Evolutionary conservation across 2,888 invertebrate genomes (phyloP).

Genomic region (Drosophila ezoana): DNA sequence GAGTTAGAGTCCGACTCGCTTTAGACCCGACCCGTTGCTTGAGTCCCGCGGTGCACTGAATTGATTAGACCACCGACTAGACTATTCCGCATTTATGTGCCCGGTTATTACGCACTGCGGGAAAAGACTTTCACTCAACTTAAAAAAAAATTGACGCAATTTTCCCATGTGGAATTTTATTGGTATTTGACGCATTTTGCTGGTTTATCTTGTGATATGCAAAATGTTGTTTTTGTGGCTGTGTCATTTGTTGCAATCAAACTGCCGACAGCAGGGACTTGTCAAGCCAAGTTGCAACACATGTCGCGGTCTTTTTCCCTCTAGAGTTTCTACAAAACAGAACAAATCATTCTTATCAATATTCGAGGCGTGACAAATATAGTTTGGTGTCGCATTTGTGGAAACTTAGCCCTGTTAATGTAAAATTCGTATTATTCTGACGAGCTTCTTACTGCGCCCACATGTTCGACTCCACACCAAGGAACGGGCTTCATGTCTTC

Average conservation of each 20-base stretch:
- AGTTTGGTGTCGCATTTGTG: conserved; percentile 23
- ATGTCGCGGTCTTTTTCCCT: conserved; percentile 19
- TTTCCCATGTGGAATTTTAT: conserved; percentile 43
- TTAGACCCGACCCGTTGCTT: conserved; percentile 30
- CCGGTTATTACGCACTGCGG: conserved; percentile 66
- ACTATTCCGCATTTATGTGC: conserved; percentile 69
- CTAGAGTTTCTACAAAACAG: conserved; percentile 18
- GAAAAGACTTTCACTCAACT: conserved; percentile 69
- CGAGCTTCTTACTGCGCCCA: too few species aligned
- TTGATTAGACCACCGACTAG: conserved; percentile 68
- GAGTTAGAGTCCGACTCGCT: conserved; percentile 8
- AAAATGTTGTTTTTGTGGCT: conserved; percentile 60
- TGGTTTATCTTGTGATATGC: conserved; percentile 38
- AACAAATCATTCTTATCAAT: conserved; percentile 22
- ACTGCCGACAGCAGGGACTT: conserved; percentile 25
- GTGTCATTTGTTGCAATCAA: conserved; percentile 30
- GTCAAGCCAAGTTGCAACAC: conserved; percentile 69
- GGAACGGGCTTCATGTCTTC: conserved; percentile 33
- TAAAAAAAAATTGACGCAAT: conserved; percentile 64
- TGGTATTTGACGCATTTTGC: conserved; percentile 12
- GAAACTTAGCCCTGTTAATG: background rate
- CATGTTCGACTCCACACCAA: too few species aligned
- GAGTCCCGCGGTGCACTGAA: conserved; percentile 45
- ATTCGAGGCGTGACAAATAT: conserved; percentile 43
- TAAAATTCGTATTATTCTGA: too few species aligned